Conservation (phyloP, 2,113 vertebrate species). For the Entelurus aequoreus region DNA sequence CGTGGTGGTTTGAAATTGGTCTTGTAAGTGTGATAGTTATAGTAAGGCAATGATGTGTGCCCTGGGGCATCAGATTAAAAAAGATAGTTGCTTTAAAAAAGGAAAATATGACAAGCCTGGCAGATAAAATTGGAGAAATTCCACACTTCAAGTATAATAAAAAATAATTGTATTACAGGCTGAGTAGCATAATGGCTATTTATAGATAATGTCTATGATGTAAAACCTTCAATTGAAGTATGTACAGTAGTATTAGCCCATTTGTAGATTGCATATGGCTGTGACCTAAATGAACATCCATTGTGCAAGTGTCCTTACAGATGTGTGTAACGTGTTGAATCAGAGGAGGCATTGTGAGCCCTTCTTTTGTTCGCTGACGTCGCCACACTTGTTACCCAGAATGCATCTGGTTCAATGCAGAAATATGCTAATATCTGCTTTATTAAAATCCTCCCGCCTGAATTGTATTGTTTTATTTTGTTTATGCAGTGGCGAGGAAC, state of each 20-base stretch:
- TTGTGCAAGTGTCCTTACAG: not conserved
- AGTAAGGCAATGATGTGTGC: conserved; percentile 40
- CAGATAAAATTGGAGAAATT: not conserved
- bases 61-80: conserved; percentile 18
- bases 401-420: conserved; percentile 47
- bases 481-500: too few species aligned
- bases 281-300: not conserved
- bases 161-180: too few species aligned
- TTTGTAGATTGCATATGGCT: not conserved
- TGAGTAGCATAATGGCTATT: not conserved
- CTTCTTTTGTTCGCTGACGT: conserved; percentile 56
- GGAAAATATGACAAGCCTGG: not conserved
- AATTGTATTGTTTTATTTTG: too few species aligned
- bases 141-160: too few species aligned
- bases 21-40: conserved; percentile 47
- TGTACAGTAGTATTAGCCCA: not conserved
- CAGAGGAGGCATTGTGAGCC: conserved; percentile 38
- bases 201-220: not conserved
- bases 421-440: conserved; percentile 19
- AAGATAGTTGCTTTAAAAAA: conserved; percentile 7
- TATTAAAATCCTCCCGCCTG: not conserved
- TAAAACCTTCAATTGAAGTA: not conserved
- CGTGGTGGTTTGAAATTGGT: conserved; percentile 68
- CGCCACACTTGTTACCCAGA: conserved; percentile 50
- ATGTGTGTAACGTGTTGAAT: not conserved